Evolutionary conservation across 2,797 vertebrate genomes (phyloP).

Genomic region (Cygnus olor): DNA sequence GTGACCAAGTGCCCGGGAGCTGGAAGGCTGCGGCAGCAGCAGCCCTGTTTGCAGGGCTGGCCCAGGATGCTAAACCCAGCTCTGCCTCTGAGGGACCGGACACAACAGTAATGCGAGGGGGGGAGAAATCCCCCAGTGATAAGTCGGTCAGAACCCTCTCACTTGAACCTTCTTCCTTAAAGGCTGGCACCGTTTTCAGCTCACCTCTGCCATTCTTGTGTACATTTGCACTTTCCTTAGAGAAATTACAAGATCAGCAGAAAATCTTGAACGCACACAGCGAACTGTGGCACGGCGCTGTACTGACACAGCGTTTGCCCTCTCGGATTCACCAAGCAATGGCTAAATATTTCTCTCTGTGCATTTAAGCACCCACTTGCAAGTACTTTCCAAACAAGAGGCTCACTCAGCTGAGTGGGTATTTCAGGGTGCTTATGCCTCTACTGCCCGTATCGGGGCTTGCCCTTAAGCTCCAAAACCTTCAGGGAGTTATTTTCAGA

Average conservation of each 20-base stretch:
- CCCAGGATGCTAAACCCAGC: neutral
- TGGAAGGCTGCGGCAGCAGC: neutral
- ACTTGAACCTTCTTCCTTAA: neutral
- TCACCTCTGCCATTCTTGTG: neutral
- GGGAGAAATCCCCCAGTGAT: neutral
- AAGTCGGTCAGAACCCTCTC: neutral
- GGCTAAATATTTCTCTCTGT: neutral
- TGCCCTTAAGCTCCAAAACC: neutral
- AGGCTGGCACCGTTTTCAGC: neutral
- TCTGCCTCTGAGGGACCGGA: neutral
- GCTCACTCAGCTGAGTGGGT: neutral
- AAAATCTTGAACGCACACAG: neutral
- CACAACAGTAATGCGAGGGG: neutral
- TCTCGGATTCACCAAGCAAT: neutral
- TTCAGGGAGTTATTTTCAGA: neutral
- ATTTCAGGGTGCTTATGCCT: neutral
- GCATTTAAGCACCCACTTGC: neutral
- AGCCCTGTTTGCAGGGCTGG: neutral
- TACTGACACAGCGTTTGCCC: neutral
- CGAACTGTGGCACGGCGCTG: accelerated
- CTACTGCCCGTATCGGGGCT: neutral
- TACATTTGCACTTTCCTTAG: neutral
- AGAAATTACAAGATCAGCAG: neutral
- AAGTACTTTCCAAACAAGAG: neutral
- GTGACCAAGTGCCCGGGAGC: too few species aligned